Evolutionary conservation across 2,113 vertebrate genomes (phyloP), one percentile per base, ranked within the genome.

Genomic region (Apodemus speciosus): DNA sequence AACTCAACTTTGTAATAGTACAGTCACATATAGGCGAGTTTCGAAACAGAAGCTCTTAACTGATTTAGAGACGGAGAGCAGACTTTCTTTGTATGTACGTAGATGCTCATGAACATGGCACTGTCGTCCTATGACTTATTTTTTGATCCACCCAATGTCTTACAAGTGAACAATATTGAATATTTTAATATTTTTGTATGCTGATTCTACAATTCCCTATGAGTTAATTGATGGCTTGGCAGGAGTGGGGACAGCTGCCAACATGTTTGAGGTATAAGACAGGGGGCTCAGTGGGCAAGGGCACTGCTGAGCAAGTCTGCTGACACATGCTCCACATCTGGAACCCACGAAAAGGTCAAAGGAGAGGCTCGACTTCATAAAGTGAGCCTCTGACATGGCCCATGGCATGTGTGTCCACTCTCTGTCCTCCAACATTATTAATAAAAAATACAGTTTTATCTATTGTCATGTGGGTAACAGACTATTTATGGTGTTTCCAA

Each of bases 401-500:
- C 35, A n/a, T 38, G 35, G 5, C 76, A n/a, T n/a, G 35, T 79
- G 77, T 38, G 11, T n/a, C 21, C 35, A 58, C 23, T 13, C 35
- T 23, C 20, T 38, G 53, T 6, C 51, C 10, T 58, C 53, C 21
- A 79, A 53, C 20, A 56, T 79, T 79, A 58, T 2, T 58, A 56
- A 77, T 56, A 56, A 56, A 80, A 80, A 58, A 14, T 6, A 38
- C 77, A 56, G 49, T 77, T 53, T 77, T 53, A 53, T 20, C 75
- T 77, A 51, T 21, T 53, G 46, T 21, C 75, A 51, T 53, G 49
- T 51, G 75, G 30, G 16, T 77, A 53, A 53, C 16, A 51, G 49
- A 53, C 91, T 69, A 83, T 80, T 92, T 93, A 23, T 69, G 27
- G 32, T 51, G 0, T 56, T 62, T 77, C 32, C 89, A 95, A 88